Evolutionary conservation across 2,113 vertebrate genomes (phyloP), one percentile per base, ranked within the genome.

Genomic region (Ammodytes marinus): DNA sequence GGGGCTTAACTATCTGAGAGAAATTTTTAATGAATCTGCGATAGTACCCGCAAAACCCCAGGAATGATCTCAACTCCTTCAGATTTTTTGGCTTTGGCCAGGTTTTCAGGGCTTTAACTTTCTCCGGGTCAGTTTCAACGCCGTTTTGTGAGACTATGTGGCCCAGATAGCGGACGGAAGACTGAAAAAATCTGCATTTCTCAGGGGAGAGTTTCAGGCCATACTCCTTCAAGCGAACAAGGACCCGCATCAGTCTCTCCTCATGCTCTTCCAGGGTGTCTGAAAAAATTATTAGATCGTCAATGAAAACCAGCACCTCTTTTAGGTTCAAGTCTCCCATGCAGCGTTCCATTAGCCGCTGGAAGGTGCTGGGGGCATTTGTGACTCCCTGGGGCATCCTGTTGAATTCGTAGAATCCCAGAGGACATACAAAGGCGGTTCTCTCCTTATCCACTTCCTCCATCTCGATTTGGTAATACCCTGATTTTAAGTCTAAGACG

Each of bases 401-500:
- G n/a, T n/a, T n/a, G n/a, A n/a, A n/a, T 9, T 54, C 53, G 7
- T n/a, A 54, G 10, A 54, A 54, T 8, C 53, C n/a, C 2, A 54
- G n/a, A 1, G 27, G 55, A 35, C 55, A 58, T 1, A 58, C 55
- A 7, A 70, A 70, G 0, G 12, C 69, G 9, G 69, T 70, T 15
- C 58, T 58, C 4, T 57, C 43, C 8, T 73, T 73, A 8, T 59
- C 70, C 4, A 11, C 3, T 15, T 73, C 70, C 5, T 47, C 19
- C n/a, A 59, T 37, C 3, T 59, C 55, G 2, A 19, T 11, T 54
- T 73, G 55, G 8, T 46, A 57, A 7, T 13, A 57, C 2, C 54
- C 53, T 1, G 57, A 59, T 17, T 84, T 84, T 17, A 74, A 15
- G 40, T 73, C 81, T 2, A 78, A 61, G 4, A 78, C 74, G 0